These are phyloP conservation scores for Caenorhabditis uteleia DNA, from an alignment of 2,888 invertebrate species.

Conservation along the genomic window DNA sequence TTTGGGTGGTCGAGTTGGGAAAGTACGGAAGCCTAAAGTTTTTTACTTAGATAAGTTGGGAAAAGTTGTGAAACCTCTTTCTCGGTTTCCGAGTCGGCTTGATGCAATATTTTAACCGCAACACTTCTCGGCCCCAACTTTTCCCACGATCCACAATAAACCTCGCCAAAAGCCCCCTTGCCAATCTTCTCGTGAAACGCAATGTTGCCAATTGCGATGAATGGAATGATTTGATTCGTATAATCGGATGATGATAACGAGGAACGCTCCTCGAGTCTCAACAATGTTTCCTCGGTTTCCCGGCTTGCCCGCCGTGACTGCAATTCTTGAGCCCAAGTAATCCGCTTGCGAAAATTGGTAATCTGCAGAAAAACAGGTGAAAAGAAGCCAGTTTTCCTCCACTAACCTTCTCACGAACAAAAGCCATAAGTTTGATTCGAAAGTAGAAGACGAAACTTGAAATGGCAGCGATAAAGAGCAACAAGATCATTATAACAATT, in stretches of 20 bases:
- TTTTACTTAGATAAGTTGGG: not conserved
- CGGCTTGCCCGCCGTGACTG: conserved; percentile 25
- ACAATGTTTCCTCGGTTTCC: conserved; percentile 44
- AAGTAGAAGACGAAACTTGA: too few species aligned
- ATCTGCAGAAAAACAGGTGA: conserved; percentile 6
- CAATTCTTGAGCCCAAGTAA: conserved; percentile 8
- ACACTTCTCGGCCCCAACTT: conserved; percentile 34
- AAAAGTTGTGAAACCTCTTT: conserved; percentile 32
- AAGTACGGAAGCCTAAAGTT: not conserved
- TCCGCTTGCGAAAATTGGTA: conserved; percentile 10
- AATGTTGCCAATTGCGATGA: conserved; percentile 55
- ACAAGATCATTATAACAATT: too few species aligned
- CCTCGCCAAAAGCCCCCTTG: conserved; percentile 65
- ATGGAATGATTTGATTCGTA: conserved; percentile 39
- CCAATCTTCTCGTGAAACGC: conserved; percentile 62
- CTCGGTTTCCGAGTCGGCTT: conserved; percentile 31
- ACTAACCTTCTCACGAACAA: too few species aligned
- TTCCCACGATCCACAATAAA: conserved; percentile 60
- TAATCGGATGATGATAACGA: conserved; percentile 45
- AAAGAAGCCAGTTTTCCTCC: too few species aligned
- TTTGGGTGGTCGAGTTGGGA: conserved; percentile 88
- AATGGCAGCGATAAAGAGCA: too few species aligned
- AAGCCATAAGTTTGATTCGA: too few species aligned
- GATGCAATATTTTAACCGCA: conserved; percentile 44
- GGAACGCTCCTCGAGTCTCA: conserved; percentile 39